phyloP scores from a whole-genome alignment of 64 coral and sea anemone genomes.

The Orbicella faveolata region DNA sequence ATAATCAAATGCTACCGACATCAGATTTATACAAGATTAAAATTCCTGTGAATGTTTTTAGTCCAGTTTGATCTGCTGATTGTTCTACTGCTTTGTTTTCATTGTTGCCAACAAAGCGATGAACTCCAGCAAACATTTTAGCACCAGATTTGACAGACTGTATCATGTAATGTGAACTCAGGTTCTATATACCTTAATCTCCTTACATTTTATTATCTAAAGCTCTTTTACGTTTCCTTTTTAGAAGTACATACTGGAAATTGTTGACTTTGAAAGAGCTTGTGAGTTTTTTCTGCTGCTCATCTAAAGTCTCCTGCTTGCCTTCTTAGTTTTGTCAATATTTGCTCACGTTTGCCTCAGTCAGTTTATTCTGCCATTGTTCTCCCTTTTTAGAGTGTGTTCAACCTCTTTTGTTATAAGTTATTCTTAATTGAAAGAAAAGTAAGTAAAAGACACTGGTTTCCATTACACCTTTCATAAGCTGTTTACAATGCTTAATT shows the following conservation, averaged over 20 bases:
- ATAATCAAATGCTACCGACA: too few species aligned
- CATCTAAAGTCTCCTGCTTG: background rate
- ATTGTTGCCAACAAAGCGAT: too few species aligned
- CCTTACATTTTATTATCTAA: background rate
- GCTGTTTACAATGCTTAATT: background rate
- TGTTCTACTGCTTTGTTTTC: too few species aligned
- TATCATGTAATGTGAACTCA: background rate
- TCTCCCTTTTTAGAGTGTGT: background rate
- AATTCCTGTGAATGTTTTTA: too few species aligned
- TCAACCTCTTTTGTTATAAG: conserved; percentile 3
- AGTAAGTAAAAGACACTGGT: conserved; percentile 12
- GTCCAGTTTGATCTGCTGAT: too few species aligned
- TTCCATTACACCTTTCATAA: background rate
- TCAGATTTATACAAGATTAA: too few species aligned
- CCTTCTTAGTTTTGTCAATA: background rate
- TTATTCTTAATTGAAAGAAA: background rate
- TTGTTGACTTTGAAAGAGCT: background rate
- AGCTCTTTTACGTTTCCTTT: conserved; percentile 10
- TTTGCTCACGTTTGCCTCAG: background rate
- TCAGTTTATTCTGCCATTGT: background rate
- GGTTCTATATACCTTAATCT: background rate
- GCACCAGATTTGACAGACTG: too few species aligned
- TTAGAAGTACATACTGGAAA: background rate
- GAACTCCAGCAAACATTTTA: too few species aligned
- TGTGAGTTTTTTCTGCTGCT: background rate